phyloP scores from a whole-genome alignment of 2,797 vertebrate species.

The Sebastes vulpes region DNA sequence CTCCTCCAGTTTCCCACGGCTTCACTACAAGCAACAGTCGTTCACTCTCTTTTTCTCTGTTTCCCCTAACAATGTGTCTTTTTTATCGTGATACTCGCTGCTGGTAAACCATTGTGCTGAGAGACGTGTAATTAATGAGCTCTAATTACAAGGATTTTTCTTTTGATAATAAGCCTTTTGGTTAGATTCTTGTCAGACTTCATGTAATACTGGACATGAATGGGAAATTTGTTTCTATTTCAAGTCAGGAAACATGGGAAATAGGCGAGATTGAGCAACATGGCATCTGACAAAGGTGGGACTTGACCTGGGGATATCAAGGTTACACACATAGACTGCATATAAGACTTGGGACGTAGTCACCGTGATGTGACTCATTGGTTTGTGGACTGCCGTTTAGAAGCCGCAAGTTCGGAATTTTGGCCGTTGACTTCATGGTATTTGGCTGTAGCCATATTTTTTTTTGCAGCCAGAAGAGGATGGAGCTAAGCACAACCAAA shows the following conservation, averaged over 20 bases:
- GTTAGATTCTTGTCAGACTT: neutral
- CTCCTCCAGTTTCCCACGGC: constrained; percentile 33
- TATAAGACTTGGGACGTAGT: too few relatives aligned
- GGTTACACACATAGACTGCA: neutral
- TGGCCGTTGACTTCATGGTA: too few relatives aligned
- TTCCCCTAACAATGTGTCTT: constrained; percentile 24
- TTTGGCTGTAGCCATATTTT: too few relatives aligned
- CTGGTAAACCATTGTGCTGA: neutral
- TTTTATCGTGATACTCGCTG: constrained; percentile 18
- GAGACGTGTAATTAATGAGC: constrained; percentile 34
- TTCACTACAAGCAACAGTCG: neutral
- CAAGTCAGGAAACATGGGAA: neutral
- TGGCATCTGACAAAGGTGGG: neutral
- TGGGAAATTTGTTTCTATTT: neutral
- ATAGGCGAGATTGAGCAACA: neutral
- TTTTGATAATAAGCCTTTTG: constrained; percentile 10
- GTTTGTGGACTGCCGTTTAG: too few relatives aligned
- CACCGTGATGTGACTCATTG: too few relatives aligned
- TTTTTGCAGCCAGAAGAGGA: too few relatives aligned
- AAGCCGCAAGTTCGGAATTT: rapidly evolving
- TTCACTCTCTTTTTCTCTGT: neutral
- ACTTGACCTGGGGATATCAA: neutral
- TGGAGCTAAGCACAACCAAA: too few relatives aligned
- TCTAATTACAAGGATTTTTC: constrained; percentile 22
- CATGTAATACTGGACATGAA: neutral